Conservation (phyloP, 2,113 vertebrate species). For the Trachemys scripta region DNA sequence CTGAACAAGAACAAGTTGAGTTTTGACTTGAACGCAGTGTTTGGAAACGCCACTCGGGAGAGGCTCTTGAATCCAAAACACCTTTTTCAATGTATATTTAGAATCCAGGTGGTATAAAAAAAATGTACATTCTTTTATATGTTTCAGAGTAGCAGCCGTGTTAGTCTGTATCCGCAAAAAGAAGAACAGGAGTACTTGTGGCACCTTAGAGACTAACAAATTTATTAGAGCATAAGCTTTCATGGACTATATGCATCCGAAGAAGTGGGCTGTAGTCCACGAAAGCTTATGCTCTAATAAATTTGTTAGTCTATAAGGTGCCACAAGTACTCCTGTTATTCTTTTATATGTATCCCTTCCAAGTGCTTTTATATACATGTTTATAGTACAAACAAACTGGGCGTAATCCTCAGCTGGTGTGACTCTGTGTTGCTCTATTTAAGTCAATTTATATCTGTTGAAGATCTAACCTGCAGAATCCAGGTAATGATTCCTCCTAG, state of each 20-base stretch:
- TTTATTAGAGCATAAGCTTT: no score
- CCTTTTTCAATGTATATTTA: background rate
- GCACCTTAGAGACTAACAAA: no score
- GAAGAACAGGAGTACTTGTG: no score
- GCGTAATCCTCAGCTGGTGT: background rate
- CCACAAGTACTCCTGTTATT: no score
- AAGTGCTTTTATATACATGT: conserved; percentile 4
- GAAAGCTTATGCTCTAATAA: no score
- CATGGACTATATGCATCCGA: no score
- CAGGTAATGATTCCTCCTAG: background rate
- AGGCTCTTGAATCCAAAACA: background rate
- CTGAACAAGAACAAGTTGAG: background rate
- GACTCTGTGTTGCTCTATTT: background rate
- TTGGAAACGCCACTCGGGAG: background rate
- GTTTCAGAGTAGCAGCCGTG: no score
- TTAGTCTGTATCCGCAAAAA: no score
- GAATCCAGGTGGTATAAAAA: background rate
- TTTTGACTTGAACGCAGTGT: background rate
- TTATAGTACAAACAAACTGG: background rate
- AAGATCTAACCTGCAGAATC: background rate
- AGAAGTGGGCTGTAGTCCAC: no score
- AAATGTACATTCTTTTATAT: fast-evolving
- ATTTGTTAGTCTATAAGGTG: no score
- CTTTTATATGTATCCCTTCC: background rate
- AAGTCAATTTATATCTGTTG: fast-evolving